phyloP scores from a whole-genome alignment of 2,797 vertebrate species.

The Chelon auratus region DNA sequence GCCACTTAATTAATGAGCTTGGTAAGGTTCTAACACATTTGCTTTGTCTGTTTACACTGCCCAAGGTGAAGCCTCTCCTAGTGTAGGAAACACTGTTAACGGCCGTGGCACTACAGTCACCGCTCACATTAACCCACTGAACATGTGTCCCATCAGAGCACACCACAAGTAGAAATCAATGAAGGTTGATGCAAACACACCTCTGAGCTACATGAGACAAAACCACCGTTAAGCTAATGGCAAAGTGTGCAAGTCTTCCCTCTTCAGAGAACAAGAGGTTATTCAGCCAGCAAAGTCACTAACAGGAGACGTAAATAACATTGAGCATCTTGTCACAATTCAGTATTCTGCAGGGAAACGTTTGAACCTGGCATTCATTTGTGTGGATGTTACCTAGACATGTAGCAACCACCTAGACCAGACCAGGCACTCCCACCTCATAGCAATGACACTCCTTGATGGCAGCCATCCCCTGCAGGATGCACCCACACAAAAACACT shows the following conservation, averaged over 20 bases:
- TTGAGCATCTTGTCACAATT: too few species aligned
- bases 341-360: too few species aligned
- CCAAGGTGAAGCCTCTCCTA: conserved; percentile 30
- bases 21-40: conserved; percentile 12
- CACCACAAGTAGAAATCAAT: conserved; percentile 2
- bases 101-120: background rate
- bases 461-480: too few species aligned
- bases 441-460: too few species aligned
- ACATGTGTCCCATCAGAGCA: conserved; percentile 6
- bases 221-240: background rate
- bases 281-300: background rate
- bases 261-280: too few species aligned
- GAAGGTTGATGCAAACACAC: background rate
- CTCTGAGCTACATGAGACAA: background rate
- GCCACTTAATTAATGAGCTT: conserved; percentile 36
- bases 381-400: too few species aligned
- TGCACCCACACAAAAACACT: too few species aligned
- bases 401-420: too few species aligned
- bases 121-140: conserved; percentile 13
- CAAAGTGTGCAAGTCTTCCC: background rate
- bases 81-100: too few species aligned
- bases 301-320: too few species aligned
- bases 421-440: too few species aligned
- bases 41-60: conserved; percentile 20
- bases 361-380: too few species aligned